phyloP scores from a whole-genome alignment of 2,113 vertebrate genomes.

The Nothocercus julius region DNA sequence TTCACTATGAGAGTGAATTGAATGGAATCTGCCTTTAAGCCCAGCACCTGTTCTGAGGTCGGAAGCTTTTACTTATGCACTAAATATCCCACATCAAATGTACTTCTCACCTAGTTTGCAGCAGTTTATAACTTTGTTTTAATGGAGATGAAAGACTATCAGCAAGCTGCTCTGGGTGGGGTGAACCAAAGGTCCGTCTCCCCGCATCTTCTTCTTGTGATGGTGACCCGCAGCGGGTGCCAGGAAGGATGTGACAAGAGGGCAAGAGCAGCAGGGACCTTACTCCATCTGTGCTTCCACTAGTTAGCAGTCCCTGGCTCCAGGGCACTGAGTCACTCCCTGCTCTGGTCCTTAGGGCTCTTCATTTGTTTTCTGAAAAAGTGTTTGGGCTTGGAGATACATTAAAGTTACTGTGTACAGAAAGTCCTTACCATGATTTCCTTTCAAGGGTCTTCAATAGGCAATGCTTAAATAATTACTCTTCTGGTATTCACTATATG shows the following conservation, averaged over 20 bases:
- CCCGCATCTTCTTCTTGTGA: not conserved
- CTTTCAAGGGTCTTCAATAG: not conserved
- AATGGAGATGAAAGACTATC: not conserved
- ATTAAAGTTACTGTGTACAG: not conserved
- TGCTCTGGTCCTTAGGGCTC: not conserved
- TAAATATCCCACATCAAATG: not conserved
- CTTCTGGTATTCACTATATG: not conserved
- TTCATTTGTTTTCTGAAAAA: not conserved
- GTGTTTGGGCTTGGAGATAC: not conserved
- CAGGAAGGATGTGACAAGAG: not conserved
- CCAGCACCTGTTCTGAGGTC: not conserved
- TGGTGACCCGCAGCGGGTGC: not conserved
- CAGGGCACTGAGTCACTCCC: not conserved
- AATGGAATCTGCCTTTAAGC: not conserved
- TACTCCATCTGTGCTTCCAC: not conserved
- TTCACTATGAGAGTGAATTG: not conserved
- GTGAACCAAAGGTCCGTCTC: not conserved
- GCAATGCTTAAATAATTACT: not conserved
- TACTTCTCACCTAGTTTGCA: not conserved
- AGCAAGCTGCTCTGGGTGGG: not conserved
- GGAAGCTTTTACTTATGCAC: not conserved
- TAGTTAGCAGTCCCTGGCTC: not conserved
- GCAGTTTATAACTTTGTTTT: not conserved
- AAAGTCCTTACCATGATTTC: not conserved
- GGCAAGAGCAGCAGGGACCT: not conserved